phyloP scores from a whole-genome alignment of 2,888 invertebrate genomes.

The Melanostoma scalare region DNA sequence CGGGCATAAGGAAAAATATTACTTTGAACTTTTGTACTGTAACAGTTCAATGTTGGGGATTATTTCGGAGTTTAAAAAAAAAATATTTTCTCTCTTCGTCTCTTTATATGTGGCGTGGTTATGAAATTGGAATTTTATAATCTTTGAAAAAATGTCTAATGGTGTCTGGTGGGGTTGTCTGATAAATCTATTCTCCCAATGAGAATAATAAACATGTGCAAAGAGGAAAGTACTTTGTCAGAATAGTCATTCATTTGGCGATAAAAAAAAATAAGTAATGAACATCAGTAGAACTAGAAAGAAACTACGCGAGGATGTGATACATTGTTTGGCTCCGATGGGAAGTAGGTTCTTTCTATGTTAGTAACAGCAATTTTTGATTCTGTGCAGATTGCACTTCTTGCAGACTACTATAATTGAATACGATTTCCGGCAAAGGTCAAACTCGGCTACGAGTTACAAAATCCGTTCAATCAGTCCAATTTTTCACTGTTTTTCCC shows the following conservation, averaged over 20 bases:
- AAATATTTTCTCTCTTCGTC: conserved; percentile 37
- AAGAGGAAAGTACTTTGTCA: conserved; percentile 25
- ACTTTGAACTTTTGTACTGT: conserved; percentile 72
- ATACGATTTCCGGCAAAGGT: too few species aligned
- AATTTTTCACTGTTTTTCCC: too few species aligned
- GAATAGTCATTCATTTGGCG: background rate
- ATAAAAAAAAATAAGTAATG: too few species aligned
- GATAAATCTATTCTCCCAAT: conserved; percentile 38
- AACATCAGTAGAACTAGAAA: too few species aligned
- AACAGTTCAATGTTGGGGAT: conserved; percentile 64
- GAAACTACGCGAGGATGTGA: too few species aligned
- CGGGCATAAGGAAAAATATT: conserved; percentile 49
- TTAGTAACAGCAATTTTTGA: too few species aligned
- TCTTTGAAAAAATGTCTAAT: conserved; percentile 4
- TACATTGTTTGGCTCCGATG: too few species aligned
- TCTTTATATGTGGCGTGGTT: conserved; percentile 55
- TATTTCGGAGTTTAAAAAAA: conserved; percentile 51
- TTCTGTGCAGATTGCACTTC: too few species aligned
- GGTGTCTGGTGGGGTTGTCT: conserved; percentile 12
- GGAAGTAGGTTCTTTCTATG: too few species aligned
- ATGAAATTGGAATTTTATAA: conserved; percentile 69
- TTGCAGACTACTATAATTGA: too few species aligned
- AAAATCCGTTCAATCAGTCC: too few species aligned
- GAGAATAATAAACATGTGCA: conserved; percentile 7
- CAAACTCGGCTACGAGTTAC: too few species aligned